Conservation (phyloP, 2,888 invertebrate genomes). For the Brachyptera risi region DNA sequence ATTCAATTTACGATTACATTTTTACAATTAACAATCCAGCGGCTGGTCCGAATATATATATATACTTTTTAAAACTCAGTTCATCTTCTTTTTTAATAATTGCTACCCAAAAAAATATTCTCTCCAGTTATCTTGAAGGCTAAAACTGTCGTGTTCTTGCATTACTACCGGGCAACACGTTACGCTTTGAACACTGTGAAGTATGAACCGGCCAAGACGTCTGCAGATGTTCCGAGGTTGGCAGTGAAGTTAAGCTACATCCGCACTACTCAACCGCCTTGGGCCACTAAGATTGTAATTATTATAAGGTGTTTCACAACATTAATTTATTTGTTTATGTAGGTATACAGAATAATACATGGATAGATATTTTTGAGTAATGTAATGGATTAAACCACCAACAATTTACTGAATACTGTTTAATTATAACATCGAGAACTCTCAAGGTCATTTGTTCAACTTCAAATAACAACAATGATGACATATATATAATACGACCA, state of each 20-base stretch:
- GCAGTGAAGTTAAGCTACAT: background rate
- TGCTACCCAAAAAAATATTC: slow-evolving; percentile 13
- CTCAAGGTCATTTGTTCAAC: background rate
- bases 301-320: slow-evolving; percentile 16
- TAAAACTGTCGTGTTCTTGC: background rate
- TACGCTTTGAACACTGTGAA: background rate
- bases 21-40: slow-evolving; percentile 20
- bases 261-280: background rate
- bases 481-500: no score
- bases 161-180: background rate
- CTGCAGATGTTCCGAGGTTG: background rate
- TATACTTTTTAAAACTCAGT: slow-evolving; percentile 13
- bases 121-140: slow-evolving; percentile 3
- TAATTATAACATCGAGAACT: background rate
- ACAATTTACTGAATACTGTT: background rate
- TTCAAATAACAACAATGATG: background rate
- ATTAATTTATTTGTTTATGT: slow-evolving; percentile 17
- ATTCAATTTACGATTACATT: background rate
- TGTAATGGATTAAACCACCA: slow-evolving; percentile 7
- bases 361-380: slow-evolving; percentile 9
- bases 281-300: background rate
- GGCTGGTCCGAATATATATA: slow-evolving; percentile 18
- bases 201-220: background rate
- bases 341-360: slow-evolving; percentile 13
- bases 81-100: slow-evolving; percentile 17